phyloP scores from a whole-genome alignment of 1,140 invertebrate genomes.

The Drosophila nannoptera region DNA sequence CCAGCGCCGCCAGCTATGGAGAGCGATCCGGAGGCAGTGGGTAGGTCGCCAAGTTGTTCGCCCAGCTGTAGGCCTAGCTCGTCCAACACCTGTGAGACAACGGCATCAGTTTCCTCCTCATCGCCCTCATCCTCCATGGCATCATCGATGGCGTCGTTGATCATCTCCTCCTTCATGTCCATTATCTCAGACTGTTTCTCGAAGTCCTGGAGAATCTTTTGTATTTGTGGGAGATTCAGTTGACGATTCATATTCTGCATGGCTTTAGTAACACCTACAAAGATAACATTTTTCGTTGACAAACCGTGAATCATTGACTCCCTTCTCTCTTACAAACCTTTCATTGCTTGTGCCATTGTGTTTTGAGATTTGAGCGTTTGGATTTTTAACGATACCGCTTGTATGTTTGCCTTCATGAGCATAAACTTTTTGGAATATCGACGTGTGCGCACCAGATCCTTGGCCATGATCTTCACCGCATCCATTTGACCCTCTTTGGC shows the following conservation, averaged over 20 bases:
- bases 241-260: constrained; percentile 99
- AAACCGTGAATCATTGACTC: constrained; percentile 20
- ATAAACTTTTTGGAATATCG: constrained; percentile 99
- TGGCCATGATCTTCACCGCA: constrained; percentile 99
- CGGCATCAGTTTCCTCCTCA: constrained; percentile 97
- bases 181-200: constrained; percentile 99
- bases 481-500: constrained; percentile 99
- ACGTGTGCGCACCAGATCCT: constrained; percentile 97
- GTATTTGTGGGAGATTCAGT: constrained; percentile 99
- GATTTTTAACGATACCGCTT: constrained; percentile 98
- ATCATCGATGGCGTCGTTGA: constrained; percentile 99
- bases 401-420: constrained; percentile 99
- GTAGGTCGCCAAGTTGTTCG: constrained; percentile 92
- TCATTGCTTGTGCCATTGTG: constrained; percentile 99
- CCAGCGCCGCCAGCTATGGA: constrained; percentile 71
- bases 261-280: constrained; percentile 92
- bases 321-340: constrained; percentile 80
- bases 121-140: constrained; percentile 99
- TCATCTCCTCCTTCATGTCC: constrained; percentile 99
- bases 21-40: constrained; percentile 80
- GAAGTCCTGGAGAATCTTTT: constrained; percentile 99
- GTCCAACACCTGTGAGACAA: constrained; percentile 96
- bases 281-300: neutral
- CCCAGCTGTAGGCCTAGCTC: constrained; percentile 97
- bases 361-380: constrained; percentile 99